Conservation (phyloP, 2,888 invertebrate genomes). For the Siphlonurus alternatus region DNA sequence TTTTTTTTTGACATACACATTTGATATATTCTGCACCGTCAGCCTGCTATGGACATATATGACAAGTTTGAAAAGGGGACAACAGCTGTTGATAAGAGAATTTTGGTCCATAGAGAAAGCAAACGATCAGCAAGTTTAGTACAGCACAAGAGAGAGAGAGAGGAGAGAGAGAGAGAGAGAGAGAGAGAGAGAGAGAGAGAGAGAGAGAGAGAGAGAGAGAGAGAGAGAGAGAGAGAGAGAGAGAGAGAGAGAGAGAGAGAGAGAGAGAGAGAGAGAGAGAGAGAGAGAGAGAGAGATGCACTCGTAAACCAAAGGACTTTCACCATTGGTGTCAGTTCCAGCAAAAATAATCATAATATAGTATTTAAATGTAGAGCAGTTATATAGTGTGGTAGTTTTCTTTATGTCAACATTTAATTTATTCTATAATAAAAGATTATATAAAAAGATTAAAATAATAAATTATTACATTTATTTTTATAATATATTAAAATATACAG, state of each 20-base stretch:
- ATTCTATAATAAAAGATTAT: no score
- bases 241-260: no score
- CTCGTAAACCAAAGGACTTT: neutral
- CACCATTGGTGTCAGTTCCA: neutral
- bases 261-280: neutral
- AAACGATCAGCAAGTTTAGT: neutral
- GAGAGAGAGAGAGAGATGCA: neutral
- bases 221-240: neutral
- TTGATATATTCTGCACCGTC: neutral
- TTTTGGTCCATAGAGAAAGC: neutral
- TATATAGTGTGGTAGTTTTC: neutral
- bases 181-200: neutral
- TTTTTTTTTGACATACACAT: no score
- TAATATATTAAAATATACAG: no score
- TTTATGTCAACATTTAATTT: neutral
- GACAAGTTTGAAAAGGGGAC: neutral
- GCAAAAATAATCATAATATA: neutral
- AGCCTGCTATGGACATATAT: neutral
- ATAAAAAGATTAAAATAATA: no score
- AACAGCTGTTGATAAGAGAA: neutral
- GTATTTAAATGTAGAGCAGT: neutral
- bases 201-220: neutral
- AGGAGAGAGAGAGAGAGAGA: neutral
- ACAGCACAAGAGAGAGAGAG: neutral
- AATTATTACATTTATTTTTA: no score